Evolutionary conservation across 2,113 vertebrate species (phyloP).

Genomic region (Melozone crissalis): DNA sequence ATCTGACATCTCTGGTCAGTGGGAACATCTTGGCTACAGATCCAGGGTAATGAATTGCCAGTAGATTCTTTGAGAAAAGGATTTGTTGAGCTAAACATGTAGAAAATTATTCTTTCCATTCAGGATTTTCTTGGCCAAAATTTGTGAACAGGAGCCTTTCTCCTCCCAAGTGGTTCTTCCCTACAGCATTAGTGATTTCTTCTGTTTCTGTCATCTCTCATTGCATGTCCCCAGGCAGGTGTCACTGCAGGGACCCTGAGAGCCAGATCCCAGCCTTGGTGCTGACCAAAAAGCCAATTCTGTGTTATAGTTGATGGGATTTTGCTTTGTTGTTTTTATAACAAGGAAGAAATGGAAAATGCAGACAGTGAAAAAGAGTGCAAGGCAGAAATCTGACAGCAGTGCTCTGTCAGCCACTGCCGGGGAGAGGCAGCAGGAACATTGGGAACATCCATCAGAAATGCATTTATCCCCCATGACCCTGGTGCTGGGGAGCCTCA

Average conservation of each 20-base stretch:
- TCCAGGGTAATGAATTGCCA: not conserved
- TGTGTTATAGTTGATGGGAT: not conserved
- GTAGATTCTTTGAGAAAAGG: not conserved
- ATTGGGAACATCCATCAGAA: not conserved
- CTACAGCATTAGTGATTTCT: not conserved
- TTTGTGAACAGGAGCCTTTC: not conserved
- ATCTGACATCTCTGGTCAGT: not conserved
- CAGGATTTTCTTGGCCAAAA: not conserved
- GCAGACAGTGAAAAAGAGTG: not conserved
- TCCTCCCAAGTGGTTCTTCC: not conserved
- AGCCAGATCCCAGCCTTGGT: not conserved
- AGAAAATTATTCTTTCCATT: not conserved
- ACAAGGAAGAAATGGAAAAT: slow-evolving; percentile 7
- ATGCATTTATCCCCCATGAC: not conserved
- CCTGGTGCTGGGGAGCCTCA: not conserved
- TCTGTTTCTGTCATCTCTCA: not conserved
- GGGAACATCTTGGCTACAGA: not conserved
- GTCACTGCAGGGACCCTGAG: not conserved
- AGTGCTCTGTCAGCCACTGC: not conserved
- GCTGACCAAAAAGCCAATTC: not conserved
- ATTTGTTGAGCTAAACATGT: not conserved
- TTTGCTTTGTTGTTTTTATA: not conserved
- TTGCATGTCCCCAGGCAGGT: not conserved
- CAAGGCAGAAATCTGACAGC: not conserved
- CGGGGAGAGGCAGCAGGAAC: not conserved